Percentiles rank a stretch among this genome's conserved stretches.
Evolutionary conservation across 2,888 invertebrate genomes (phyloP).

Genomic region (Reticulitermes lucifugus): DNA sequence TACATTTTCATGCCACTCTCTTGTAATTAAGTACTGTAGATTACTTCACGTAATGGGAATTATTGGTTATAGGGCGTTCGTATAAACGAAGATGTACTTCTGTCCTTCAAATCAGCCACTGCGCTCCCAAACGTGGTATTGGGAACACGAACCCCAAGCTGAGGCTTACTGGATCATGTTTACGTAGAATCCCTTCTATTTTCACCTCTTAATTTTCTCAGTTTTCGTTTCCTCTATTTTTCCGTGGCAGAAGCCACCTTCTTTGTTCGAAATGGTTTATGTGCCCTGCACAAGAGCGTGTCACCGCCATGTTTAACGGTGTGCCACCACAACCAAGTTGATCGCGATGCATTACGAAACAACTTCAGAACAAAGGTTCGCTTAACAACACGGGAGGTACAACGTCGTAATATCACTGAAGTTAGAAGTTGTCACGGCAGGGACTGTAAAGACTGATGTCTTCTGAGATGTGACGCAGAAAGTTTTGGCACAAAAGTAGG

Average conservation of each 20-base stretch:
- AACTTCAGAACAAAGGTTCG: not conserved
- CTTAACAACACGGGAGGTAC: not conserved
- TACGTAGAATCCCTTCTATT: not conserved
- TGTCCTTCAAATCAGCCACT: too few relatives aligned
- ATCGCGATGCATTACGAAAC: not conserved
- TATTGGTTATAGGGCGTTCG: too few relatives aligned
- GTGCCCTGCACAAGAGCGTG: not conserved
- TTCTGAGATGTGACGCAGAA: too few relatives aligned
- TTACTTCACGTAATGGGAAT: too few relatives aligned
- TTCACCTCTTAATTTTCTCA: conserved; percentile 15
- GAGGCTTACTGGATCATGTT: not conserved
- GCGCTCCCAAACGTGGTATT: too few relatives aligned
- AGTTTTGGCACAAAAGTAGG: too few relatives aligned
- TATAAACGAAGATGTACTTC: too few relatives aligned
- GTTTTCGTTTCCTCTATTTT: conserved; percentile 21
- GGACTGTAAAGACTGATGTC: too few relatives aligned
- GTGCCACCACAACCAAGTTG: not conserved
- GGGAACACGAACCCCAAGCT: too few relatives aligned
- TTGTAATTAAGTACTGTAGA: too few relatives aligned
- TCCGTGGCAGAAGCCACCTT: not conserved
- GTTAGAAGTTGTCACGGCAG: too few relatives aligned
- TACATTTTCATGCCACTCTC: too few relatives aligned
- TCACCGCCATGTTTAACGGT: conserved; percentile 1
- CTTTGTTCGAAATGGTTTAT: conserved; percentile 18
- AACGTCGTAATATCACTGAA: not conserved